A percentile compares a stretch with the other conserved stretches of the same genome.
phyloP scores from a whole-genome alignment of 1,140 invertebrate genomes.

The Sitodiplosis mosellana region DNA sequence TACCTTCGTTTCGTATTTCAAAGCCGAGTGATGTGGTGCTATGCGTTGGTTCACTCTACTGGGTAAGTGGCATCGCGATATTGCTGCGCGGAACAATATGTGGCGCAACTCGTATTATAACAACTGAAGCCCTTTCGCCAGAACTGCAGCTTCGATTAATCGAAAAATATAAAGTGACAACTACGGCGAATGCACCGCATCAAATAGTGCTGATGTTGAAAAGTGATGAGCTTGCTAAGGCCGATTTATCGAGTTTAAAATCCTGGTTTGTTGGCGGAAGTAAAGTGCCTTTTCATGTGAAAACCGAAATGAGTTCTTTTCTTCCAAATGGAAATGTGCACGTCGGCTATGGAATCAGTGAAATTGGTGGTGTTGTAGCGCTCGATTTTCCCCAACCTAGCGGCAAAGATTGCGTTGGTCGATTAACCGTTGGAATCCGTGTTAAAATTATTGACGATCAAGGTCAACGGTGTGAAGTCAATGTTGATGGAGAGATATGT shows the following conservation, averaged over 20 bases:
- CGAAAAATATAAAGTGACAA: not conserved
- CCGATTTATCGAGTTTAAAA: not conserved
- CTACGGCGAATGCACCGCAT: not conserved
- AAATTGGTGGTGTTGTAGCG: not conserved
- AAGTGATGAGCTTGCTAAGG: not conserved
- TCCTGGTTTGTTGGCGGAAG: not conserved
- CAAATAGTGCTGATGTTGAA: not conserved
- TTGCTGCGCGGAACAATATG: not conserved
- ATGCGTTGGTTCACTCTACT: not conserved
- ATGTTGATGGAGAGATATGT: slow-evolving; percentile 20
- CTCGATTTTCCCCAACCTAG: not conserved
- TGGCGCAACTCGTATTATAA: not conserved
- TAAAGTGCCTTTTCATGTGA: not conserved
- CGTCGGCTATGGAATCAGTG: slow-evolving; percentile 3
- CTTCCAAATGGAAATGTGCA: slow-evolving; percentile 1
- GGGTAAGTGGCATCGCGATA: not conserved
- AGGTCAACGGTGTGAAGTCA: slow-evolving; percentile 15
- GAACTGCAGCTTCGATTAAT: not conserved
- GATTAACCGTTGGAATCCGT: slow-evolving; percentile 15
- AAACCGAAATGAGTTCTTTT: not conserved
- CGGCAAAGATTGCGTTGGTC: slow-evolving; percentile 11
- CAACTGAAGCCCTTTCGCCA: not conserved
- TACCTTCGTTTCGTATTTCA: too few species aligned
- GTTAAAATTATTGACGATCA: slow-evolving; percentile 26
- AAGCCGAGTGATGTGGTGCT: not conserved